Evolutionary conservation across 2,888 invertebrate genomes (phyloP), one percentile per base, ranked within the genome.

Genomic region (Drosophila villosipedis): DNA sequence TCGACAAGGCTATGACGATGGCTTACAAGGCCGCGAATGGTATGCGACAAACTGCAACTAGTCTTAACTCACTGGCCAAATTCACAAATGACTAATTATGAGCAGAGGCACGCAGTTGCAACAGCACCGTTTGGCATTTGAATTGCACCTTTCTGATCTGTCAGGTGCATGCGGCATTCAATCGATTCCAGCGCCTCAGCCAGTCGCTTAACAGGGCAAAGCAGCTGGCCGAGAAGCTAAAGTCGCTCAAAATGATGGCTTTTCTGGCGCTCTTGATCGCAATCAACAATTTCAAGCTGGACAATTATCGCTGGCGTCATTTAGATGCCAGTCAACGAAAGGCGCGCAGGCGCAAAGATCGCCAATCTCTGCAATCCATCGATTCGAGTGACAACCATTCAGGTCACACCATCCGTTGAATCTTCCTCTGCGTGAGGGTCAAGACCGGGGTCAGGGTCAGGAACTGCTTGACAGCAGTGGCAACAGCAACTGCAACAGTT

Each of bases 111-210:
- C 83, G 75, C 52, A 68, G 35, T 16, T 91, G 89, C 78, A 82
- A 85, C 37, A 91, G 90, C 49, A 16, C 69, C 10, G 66, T 91
- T 1, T 92, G 93, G 92, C 80, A 78, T 4, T 91, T 92, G 39
- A 83, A 92, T 5, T 82, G 86, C 58, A 68, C 75, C 1, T 82
- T 92, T 57, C 59, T 92, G 12, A 83, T 88, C 37, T 88, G 90
- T 31, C 91, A 92, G 60, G 81, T 92, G 6, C 90, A 92, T 59
- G 91, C 91, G 0, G 74, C 81, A 2, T 76, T 92, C 12, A 83
- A 84, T 58, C 91, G 91, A 30, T 81, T 80, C 39, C 90, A 91
- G 60, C 88, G 88, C 19, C 82, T 90, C 4, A 82, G 76, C 41
- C 91, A 91, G 4, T 74, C 82, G 0, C 74, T 92, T n/a, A 68